A percentile compares a stretch with the other conserved stretches of the same genome.
These are phyloP conservation scores for Rhingia rostrata DNA, from an alignment of 2,888 invertebrate species.

Conservation along the genomic window DNA sequence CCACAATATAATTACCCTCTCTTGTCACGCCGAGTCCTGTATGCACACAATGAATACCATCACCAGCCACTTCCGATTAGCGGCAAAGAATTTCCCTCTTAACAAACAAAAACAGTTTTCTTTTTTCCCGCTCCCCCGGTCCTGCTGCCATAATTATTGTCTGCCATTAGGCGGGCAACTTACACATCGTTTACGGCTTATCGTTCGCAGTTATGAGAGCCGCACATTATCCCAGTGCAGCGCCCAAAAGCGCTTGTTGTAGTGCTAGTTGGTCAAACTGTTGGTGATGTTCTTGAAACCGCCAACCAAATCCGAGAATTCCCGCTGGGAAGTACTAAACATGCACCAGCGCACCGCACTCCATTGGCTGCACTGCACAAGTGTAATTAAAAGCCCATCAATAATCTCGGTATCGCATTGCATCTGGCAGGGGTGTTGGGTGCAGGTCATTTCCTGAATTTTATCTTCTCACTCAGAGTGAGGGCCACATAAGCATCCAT, in stretches of 20 bases:
- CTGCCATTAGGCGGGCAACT: conserved; percentile 61
- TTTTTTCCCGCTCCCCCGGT: not conserved
- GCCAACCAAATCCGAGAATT: conserved; percentile 68
- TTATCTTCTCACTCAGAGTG: conserved; percentile 71
- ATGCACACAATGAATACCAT: not conserved
- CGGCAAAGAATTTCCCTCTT: conserved; percentile 47
- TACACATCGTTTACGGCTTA: conserved; percentile 73
- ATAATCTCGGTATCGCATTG: conserved; percentile 73
- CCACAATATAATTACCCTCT: not conserved
- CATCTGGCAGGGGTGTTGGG: conserved; percentile 72
- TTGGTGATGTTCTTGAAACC: conserved; percentile 68
- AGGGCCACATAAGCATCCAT: conserved; percentile 44
- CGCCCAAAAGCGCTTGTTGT: conserved; percentile 35
- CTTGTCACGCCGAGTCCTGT: not conserved
- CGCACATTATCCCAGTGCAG: conserved; percentile 46
- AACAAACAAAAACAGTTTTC: conserved; percentile 51
- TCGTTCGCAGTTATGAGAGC: conserved; percentile 66
- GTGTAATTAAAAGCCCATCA: conserved; percentile 74
- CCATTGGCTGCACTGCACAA: conserved; percentile 9
- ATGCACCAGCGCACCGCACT: conserved; percentile 36
- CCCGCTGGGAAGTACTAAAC: conserved; percentile 65
- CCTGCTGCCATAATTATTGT: conserved; percentile 44
- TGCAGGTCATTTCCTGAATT: conserved; percentile 74
- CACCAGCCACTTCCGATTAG: conserved; percentile 42
- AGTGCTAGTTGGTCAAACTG: conserved; percentile 35